These are phyloP conservation scores for Abrostola tripartita DNA, from an alignment of 2,888 invertebrate genomes.

Conservation along the genomic window DNA sequence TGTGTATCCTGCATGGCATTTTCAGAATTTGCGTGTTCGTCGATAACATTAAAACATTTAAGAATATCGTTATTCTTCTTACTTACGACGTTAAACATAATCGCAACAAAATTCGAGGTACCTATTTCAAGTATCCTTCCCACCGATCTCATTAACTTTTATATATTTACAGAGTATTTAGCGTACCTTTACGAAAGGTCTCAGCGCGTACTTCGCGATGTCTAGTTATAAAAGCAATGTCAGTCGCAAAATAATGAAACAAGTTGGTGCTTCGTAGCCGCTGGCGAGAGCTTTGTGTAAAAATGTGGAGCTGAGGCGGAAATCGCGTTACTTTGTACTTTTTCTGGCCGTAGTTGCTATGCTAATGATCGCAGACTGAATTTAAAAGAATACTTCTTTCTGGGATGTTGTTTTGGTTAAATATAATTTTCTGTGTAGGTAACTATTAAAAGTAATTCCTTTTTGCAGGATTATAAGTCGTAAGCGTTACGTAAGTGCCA, in stretches of 20 bases:
- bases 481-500: no score
- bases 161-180: slow-evolving; percentile 30
- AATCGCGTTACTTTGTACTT: slow-evolving; percentile 29
- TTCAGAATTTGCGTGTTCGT: no score
- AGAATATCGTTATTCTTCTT: no score
- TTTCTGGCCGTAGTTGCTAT: slow-evolving; percentile 5
- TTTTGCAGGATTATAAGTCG: neutral
- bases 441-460: neutral
- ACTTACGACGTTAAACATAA: no score
- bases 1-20: no score
- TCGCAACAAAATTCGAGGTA: neutral
- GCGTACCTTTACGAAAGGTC: slow-evolving; percentile 24
- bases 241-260: slow-evolving; percentile 42
- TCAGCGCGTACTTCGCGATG: slow-evolving; percentile 8
- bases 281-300: slow-evolving; percentile 28
- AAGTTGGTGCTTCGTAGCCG: slow-evolving; percentile 31
- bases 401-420: neutral
- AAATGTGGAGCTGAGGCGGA: slow-evolving; percentile 24
- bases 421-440: neutral
- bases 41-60: no score
- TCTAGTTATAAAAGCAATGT: slow-evolving; percentile 41
- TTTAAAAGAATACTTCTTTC: slow-evolving; percentile 2
- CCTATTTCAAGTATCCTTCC: slow-evolving; percentile 2
- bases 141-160: slow-evolving; percentile 39
- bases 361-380: slow-evolving; percentile 18